Evolutionary conservation across 2,797 vertebrate species (phyloP), one percentile per base, ranked within the genome.

Genomic region (Pangasius macronema): DNA sequence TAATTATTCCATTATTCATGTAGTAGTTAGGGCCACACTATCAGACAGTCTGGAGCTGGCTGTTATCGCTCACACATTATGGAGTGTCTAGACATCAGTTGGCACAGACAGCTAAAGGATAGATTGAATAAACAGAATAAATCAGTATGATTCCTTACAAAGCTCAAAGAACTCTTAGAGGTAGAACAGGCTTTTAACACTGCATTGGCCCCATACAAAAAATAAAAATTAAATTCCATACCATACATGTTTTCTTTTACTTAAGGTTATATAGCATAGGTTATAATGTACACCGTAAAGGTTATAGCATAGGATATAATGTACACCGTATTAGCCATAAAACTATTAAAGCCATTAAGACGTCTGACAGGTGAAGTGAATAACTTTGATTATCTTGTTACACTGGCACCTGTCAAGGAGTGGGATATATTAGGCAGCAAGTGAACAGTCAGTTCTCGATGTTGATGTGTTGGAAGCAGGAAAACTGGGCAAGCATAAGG

Each of bases 1-100:
- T 87, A 79, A 85, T 86, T 86, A 90, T 87, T 87, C 9, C 72
- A 67, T 80, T 70, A 63, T 49, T 86, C 22, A 59, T 36, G n/a
- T n/a, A 24, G 33, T 89, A 88, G 86, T 91, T 92, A 90, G 53
- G n/a, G 46, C 80, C 59, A 55, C 84, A 80, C 75, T 86, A 83
- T 85, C 72, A 87, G 86, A 65, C 83, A 77, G 82, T 51, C 61
- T 51, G 61, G 61, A 65, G 68, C n/a, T 6, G 46, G 61, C 46
- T 76, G 14, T 85, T 85, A 88, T 88, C 22, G 10, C 55, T 72
- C 59, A 42, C 67, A 84, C 84, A 79, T 88, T 65, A 85, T 49
- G 30, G 10, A 36, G 53, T 2, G 24, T 85, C 53, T 33, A 86
- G 67, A 82, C 82, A 63, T 73, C 53, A 59, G 57, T 88, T 75